Evolutionary conservation across 2,888 invertebrate species (phyloP).

Genomic region (Seira ritae): DNA sequence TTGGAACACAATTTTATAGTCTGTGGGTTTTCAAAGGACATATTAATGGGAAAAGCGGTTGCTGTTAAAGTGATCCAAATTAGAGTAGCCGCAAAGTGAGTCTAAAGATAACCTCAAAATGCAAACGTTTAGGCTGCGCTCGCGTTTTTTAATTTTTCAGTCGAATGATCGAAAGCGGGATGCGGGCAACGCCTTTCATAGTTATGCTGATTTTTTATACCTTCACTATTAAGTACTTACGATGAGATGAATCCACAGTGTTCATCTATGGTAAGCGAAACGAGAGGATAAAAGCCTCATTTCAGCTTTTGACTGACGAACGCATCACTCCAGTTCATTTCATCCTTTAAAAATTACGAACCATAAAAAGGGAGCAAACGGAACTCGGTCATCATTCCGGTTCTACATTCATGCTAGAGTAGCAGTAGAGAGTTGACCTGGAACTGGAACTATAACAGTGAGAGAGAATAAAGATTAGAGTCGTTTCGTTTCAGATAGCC

Average conservation of each 20-base stretch:
- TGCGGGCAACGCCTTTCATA: neutral
- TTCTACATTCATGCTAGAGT: neutral
- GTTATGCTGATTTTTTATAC: neutral
- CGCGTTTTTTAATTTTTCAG: neutral
- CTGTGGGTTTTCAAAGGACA: too few relatives aligned
- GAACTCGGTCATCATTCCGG: constrained; percentile 23
- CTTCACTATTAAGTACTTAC: too few relatives aligned
- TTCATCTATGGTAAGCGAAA: too few relatives aligned
- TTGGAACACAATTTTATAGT: too few relatives aligned
- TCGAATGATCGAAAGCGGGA: neutral
- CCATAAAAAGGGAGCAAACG: neutral
- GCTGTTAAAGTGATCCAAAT: too few relatives aligned
- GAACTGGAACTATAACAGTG: neutral
- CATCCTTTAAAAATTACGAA: constrained; percentile 12
- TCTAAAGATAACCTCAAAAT: too few relatives aligned
- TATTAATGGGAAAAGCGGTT: too few relatives aligned
- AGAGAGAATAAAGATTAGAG: constrained; percentile 1
- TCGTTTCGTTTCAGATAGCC: neutral
- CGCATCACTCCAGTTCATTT: constrained; percentile 9
- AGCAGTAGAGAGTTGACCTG: neutral
- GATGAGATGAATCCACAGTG: too few relatives aligned
- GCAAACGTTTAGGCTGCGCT: neutral
- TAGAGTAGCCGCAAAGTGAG: too few relatives aligned
- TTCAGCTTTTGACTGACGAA: neutral
- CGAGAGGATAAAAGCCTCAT: too few relatives aligned